Conservation (phyloP, 2,797 vertebrate species). For the Numenius phaeopus region DNA sequence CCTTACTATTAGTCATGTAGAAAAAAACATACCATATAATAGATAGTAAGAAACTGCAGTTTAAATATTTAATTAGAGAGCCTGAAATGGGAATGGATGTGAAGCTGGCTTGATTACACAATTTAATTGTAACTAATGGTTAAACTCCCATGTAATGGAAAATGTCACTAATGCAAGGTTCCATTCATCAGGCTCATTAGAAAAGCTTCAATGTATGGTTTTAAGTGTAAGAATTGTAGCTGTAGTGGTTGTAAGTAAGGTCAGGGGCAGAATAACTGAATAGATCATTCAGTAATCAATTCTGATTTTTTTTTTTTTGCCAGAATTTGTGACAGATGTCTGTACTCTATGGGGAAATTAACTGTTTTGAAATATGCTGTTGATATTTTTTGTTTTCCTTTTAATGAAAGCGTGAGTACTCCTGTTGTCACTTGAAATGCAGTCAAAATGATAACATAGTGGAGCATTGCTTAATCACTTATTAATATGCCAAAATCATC, state of each 20-base stretch:
- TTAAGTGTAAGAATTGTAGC: neutral
- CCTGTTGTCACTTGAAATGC: neutral
- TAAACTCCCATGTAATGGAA: neutral
- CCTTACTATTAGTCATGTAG: neutral
- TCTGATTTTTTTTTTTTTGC: neutral
- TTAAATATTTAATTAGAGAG: neutral
- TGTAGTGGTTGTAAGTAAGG: neutral
- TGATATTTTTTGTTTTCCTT: constrained; percentile 9
- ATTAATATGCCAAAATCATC: neutral
- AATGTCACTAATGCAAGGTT: neutral
- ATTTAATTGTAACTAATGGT: neutral
- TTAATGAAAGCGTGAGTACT: neutral
- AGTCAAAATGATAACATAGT: neutral
- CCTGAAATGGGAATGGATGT: neutral
- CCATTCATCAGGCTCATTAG: neutral
- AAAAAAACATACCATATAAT: neutral
- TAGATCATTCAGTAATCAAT: neutral
- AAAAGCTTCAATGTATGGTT: neutral
- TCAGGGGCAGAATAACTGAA: neutral
- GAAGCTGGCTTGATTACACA: neutral
- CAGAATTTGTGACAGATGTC: neutral
- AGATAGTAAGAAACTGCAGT: neutral
- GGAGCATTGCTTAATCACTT: neutral
- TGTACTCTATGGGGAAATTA: neutral
- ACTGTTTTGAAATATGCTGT: neutral